These are phyloP conservation scores for Xanthorhoe designata DNA, from an alignment of 2,888 invertebrate genomes.

Conservation along the genomic window DNA sequence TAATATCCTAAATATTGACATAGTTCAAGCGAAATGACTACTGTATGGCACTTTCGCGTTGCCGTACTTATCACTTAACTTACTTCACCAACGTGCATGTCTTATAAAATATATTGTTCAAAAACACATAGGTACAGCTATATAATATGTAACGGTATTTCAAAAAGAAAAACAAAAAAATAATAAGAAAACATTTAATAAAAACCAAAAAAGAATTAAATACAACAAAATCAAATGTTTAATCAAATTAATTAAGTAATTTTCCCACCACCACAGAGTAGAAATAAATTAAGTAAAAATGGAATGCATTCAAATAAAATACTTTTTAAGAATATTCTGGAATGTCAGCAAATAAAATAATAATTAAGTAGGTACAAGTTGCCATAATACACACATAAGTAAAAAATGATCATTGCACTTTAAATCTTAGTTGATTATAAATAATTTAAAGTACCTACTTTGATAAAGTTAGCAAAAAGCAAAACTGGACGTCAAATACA, in stretches of 20 bases:
- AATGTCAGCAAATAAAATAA: neutral
- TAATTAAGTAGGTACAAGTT: conserved; percentile 9
- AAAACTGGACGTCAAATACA: conserved; percentile 58
- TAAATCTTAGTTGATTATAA: conserved; percentile 41
- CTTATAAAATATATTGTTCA: conserved; percentile 5
- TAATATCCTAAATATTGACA: conserved; percentile 61
- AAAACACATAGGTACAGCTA: no score
- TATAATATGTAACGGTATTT: conserved; percentile 35
- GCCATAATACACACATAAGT: neutral
- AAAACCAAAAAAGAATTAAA: conserved; percentile 69
- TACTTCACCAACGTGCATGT: conserved; percentile 47
- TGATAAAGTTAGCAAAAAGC: conserved; percentile 20
- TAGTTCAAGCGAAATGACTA: conserved; percentile 69
- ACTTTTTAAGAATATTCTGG: conserved; percentile 27
- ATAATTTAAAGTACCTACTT: conserved; percentile 12
- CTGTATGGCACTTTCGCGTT: conserved; percentile 64
- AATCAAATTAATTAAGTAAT: conserved; percentile 63
- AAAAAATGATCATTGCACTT: conserved; percentile 45
- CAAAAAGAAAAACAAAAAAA: conserved; percentile 62
- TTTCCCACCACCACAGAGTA: conserved; percentile 69
- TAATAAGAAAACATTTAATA: conserved; percentile 77
- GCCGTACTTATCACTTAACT: conserved; percentile 35
- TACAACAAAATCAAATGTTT: conserved; percentile 66
- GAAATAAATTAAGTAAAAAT: conserved; percentile 43
- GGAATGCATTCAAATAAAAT: conserved; percentile 49